Evolutionary conservation across 2,888 invertebrate species (phyloP), one percentile per base, ranked within the genome.

Genomic region (Trissonchulus sp.): DNA sequence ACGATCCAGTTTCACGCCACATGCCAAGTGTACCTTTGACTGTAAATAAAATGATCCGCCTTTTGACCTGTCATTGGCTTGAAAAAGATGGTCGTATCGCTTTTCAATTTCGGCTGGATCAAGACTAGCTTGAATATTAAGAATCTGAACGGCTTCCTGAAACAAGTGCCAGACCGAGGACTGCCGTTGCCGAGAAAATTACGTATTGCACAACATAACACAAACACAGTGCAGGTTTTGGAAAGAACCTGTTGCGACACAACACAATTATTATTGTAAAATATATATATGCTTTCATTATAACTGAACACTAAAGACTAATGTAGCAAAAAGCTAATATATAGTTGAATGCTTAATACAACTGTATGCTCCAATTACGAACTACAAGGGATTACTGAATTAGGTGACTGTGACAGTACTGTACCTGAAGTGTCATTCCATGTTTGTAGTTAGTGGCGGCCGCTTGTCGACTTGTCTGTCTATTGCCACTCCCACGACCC

Each of bases 1-100:
- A 23, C 28, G 3, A 71, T 2, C 74, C 15, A 31, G 75, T 18
- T 30, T 31, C 18, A 63, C 3, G 33, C 2, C 28, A 34, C 31
- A 37, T 65, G 74, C 33, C 76, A 79, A 91, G n/a, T n/a, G n/a
- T 34, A 98, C 91, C 89, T 99, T 99, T 0, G 97, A 97, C 86
- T 98, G 98, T 77, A 99, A 85, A 86, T 99, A 99, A 83, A 99
- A 93, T 0, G 96, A 95, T 18, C 98, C 97, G 68, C 97, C 95
- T 86, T 92, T 93, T 0, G 90, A 83, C 85, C 94, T 94, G 75
- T 98, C 97, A 84, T 99, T 99, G 0, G 90, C 90, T 77, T 89
- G 88, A 87, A 96, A 96, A 38, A 99, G 88, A 83, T 91, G 91
- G 73, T 95, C 91, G 84, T 91, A 99, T 78, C 89, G 91, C 81